These are phyloP conservation scores for Frankliniella fusca DNA, from an alignment of 2,888 invertebrate species.

Conservation along the genomic window DNA sequence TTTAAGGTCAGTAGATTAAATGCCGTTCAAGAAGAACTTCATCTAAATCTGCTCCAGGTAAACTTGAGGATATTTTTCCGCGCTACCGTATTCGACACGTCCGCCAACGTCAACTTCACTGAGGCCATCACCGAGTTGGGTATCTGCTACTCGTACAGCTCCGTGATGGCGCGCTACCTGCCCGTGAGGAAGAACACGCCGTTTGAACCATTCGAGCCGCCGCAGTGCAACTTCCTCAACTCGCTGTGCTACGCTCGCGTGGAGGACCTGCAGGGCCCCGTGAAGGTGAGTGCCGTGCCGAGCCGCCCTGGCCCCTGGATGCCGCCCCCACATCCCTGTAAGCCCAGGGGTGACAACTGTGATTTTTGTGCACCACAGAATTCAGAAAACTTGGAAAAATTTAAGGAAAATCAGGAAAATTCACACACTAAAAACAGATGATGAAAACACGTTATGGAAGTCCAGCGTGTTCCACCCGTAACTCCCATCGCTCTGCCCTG, in stretches of 20 bases:
- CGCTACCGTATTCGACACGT: constrained; percentile 39
- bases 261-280: constrained; percentile 48
- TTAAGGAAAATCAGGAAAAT: too few relatives aligned
- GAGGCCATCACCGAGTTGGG: constrained; percentile 59
- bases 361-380: too few relatives aligned
- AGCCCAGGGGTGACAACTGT: not conserved
- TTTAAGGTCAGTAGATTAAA: too few relatives aligned
- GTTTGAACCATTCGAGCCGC: constrained; percentile 40
- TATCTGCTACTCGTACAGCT: constrained; percentile 61
- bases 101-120: constrained; percentile 38
- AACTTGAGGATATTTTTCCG: constrained; percentile 37
- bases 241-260: constrained; percentile 52
- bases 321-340: not conserved
- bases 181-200: constrained; percentile 42
- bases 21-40: too few relatives aligned
- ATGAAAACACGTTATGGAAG: too few relatives aligned
- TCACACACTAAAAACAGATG: too few relatives aligned
- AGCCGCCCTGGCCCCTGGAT: not conserved
- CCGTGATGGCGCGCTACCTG: constrained; percentile 53
- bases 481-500: not conserved
- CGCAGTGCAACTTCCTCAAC: constrained; percentile 53
- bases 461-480: too few relatives aligned
- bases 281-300: constrained; percentile 46
- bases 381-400: too few relatives aligned
- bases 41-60: constrained; percentile 35